Evolutionary conservation across 1,140 invertebrate species (phyloP).

Genomic region (Drosophila lacertosa): DNA sequence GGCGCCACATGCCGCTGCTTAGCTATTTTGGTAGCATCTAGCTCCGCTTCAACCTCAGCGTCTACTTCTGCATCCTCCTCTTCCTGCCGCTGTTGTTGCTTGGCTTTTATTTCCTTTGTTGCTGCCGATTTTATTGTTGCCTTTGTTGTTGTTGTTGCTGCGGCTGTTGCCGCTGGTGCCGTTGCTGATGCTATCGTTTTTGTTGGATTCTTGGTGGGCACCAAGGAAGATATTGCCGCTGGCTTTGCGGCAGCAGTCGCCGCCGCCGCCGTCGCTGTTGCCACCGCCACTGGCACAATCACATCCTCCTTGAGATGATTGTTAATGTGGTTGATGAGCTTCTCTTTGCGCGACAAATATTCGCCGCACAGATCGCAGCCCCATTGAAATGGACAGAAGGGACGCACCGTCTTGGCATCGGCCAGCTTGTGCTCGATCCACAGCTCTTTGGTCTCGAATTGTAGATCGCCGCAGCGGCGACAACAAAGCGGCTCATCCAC

Average conservation of each 20-base stretch:
- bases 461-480: constrained; percentile 62
- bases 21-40: constrained; percentile 3
- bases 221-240: not conserved
- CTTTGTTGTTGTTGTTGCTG: not conserved
- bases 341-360: constrained; percentile 82
- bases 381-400: constrained; percentile 82
- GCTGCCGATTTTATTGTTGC: not conserved
- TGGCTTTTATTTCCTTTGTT: not conserved
- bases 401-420: constrained; percentile 75
- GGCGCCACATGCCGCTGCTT: constrained; percentile 2
- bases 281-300: constrained; percentile 72
- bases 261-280: constrained; percentile 26
- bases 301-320: constrained; percentile 79
- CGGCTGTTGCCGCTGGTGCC: not conserved
- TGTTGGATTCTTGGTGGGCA: constrained; percentile 12
- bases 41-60: not conserved
- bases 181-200: not conserved
- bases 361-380: constrained; percentile 82
- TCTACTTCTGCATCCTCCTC: not conserved
- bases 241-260: constrained; percentile 12
- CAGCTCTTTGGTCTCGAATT: constrained; percentile 69
- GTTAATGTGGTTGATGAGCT: constrained; percentile 81
- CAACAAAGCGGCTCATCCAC: constrained; percentile 68
- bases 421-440: constrained; percentile 83
- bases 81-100: not conserved